phyloP scores from a whole-genome alignment of 2,888 invertebrate genomes.

The Allolobophora icterica region DNA sequence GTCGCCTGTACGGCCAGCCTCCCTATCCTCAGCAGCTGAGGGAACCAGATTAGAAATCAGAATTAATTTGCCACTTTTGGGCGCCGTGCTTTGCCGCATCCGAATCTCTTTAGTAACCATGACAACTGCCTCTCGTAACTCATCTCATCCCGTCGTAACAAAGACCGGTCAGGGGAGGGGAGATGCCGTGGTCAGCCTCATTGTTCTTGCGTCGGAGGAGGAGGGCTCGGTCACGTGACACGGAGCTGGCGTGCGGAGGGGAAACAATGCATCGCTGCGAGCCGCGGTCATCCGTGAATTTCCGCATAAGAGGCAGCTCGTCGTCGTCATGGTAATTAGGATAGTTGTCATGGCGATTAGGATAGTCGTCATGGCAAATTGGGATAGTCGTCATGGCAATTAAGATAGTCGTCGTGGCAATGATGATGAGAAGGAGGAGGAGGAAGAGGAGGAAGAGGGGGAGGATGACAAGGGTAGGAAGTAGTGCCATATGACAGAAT shows the following conservation, averaged over 20 bases:
- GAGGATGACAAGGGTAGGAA: no score
- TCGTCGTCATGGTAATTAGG: no score
- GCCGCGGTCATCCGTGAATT: not conserved
- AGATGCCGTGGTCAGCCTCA: not conserved
- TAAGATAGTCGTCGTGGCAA: no score
- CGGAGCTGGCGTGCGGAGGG: not conserved
- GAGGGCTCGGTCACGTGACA: not conserved
- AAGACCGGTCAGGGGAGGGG: not conserved
- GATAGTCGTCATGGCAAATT: no score
- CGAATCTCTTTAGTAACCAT: not conserved
- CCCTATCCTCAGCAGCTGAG: not conserved
- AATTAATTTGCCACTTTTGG: not conserved
- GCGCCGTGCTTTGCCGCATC: not conserved
- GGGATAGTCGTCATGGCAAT: no score
- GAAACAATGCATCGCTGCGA: not conserved
- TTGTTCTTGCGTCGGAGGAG: not conserved
- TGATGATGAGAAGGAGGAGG: no score
- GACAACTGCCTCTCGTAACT: conserved; percentile 20
- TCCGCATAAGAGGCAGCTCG: no score
- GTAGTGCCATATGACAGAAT: no score
- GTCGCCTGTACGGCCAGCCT: not conserved
- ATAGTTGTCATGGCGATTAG: no score
- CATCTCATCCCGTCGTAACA: not conserved
- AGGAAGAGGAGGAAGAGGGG: no score
- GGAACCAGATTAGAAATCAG: not conserved